These are phyloP conservation scores for Sphyrna mokarran DNA, from an alignment of 2,113 vertebrate species.

Conservation along the genomic window DNA sequence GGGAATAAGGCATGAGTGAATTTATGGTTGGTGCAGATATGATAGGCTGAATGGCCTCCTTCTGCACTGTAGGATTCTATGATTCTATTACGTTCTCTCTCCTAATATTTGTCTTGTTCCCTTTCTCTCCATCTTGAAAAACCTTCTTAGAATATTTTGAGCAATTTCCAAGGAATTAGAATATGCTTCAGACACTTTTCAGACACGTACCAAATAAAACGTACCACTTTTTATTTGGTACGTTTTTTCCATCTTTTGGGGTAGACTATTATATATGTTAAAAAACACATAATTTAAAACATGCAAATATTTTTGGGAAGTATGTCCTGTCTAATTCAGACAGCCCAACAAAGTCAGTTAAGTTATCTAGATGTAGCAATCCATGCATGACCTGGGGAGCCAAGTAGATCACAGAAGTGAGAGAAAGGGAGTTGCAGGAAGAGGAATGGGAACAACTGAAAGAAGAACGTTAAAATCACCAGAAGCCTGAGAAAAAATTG, in stretches of 20 bases:
- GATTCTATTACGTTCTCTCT: background rate
- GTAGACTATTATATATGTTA: background rate
- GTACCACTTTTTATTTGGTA: background rate
- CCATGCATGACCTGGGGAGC: background rate
- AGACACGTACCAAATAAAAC: too few species aligned
- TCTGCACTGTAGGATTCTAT: too few species aligned
- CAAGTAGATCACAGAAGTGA: background rate
- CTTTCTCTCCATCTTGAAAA: background rate
- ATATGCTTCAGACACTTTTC: background rate
- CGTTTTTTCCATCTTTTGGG: background rate
- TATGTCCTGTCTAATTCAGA: background rate
- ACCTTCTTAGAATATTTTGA: background rate
- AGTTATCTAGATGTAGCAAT: background rate
- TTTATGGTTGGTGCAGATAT: too few species aligned
- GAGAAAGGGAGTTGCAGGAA: background rate
- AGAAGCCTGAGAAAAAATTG: constrained; percentile 11
- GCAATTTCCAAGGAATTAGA: background rate
- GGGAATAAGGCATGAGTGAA: too few species aligned
- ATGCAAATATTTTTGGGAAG: background rate
- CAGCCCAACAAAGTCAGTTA: background rate
- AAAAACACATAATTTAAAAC: background rate
- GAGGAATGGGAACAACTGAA: background rate
- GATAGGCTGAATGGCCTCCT: too few species aligned
- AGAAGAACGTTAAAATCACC: background rate
- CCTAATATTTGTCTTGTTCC: background rate